These are phyloP conservation scores for Eurypyga helias DNA, from an alignment of 2,113 vertebrate species.

Conservation along the genomic window DNA sequence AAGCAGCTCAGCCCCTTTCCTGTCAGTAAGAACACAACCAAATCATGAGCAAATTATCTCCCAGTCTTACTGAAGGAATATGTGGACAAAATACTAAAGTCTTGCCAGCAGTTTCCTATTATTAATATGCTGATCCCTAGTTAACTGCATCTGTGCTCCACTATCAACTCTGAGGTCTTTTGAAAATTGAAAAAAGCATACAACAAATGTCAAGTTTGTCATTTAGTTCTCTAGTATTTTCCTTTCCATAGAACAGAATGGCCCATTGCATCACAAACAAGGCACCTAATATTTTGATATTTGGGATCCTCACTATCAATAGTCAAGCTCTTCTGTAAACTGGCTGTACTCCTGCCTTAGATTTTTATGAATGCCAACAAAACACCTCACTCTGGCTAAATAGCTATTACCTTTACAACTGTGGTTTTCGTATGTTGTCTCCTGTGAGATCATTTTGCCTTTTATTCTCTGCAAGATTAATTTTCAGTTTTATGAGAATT, in stretches of 20 bases:
- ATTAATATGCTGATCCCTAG: neutral
- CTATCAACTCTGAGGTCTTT: neutral
- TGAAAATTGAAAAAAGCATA: neutral
- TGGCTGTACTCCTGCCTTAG: neutral
- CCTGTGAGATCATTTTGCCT: neutral
- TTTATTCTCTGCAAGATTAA: neutral
- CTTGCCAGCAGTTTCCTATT: neutral
- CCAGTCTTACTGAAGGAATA: neutral
- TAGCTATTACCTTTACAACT: neutral
- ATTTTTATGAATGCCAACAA: neutral
- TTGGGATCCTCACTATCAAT: neutral
- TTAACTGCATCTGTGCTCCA: neutral
- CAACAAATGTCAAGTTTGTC: neutral
- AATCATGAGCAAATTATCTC: neutral
- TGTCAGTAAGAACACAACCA: neutral
- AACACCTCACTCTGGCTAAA: neutral
- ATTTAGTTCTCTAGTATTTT: neutral
- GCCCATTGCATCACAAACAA: neutral
- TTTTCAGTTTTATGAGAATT: neutral
- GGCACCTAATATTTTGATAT: too few species aligned
- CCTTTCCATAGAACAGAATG: neutral
- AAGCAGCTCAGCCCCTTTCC: neutral
- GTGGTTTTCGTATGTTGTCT: neutral
- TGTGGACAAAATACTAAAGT: neutral
- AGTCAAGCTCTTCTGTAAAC: neutral